Evolutionary conservation across 2,797 vertebrate genomes (phyloP), one percentile per base, ranked within the genome.

Genomic region (Avahi laniger): DNA sequence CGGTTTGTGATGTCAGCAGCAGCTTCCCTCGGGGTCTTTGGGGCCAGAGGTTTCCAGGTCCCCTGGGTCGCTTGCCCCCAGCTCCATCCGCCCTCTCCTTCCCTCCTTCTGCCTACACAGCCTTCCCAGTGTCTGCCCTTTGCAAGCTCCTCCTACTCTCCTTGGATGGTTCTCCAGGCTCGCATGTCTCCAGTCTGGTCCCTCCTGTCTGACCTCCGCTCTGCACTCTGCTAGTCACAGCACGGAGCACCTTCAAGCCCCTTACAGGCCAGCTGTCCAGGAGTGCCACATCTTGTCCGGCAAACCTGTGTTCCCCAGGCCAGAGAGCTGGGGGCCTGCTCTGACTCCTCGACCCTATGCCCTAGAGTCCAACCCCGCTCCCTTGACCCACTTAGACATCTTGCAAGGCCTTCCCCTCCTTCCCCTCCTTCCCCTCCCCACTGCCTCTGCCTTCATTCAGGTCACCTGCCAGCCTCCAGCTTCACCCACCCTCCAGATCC

Each of bases 71-170:
- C 35, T 11, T 38, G 43, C 26, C 59, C 18, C 13, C 24, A 33
- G 4, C 14, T 22, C 20, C 0, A 0, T 2, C 15, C 30, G 0
- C 35, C 63, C 13, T 4, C n/a, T 8, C 35, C 43, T 24, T 2
- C 7, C 30, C 52, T 38, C 13, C 11, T 35, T 52, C 14, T 12
- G 59, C n/a, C 85, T n/a, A 2, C n/a, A 26, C 4, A 15, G 43
- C 76, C 48, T 38, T 14, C 8, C 24, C 26, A 5, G 8, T 43
- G 14, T 28, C 54, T 43, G 14, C 28, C 54, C 46, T 90, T 41
- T 52, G 33, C 24, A 5, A 78, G 28, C 22, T 28, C 79, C 43
- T 70, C 28, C 12, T 13, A 1, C 11, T 30, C 50, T 4, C 41
- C 52, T 91, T 22, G 7, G 26, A 12, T 50, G 69, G 87, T 10